Percentiles rank a stretch among this genome's conserved stretches.
Conservation (phyloP, 2,888 invertebrate species). For the Leuctra nigra region DNA sequence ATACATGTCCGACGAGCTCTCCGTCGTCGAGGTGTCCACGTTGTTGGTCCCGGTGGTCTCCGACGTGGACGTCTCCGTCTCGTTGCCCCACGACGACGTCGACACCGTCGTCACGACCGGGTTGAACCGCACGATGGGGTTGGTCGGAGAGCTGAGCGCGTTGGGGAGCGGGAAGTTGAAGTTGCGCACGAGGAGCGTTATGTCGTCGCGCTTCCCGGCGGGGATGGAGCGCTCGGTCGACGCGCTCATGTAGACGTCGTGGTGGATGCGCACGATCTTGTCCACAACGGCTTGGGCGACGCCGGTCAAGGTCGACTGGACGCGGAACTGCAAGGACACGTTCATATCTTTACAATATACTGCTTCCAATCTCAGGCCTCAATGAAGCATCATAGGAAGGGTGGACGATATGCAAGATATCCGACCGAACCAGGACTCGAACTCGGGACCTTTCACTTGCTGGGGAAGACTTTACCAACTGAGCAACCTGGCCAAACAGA, state of each 20-base stretch:
- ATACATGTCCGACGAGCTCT: constrained; percentile 39
- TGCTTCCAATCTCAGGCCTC: too few species aligned
- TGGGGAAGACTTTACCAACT: too few species aligned
- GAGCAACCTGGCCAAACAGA: too few species aligned
- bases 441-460: too few species aligned
- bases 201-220: constrained; percentile 64
- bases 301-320: constrained; percentile 68
- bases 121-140: constrained; percentile 52
- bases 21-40: constrained; percentile 38
- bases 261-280: constrained; percentile 75
- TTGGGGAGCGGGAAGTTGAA: constrained; percentile 74
- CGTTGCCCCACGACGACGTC: constrained; percentile 20
- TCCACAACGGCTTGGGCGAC: constrained; percentile 83
- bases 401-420: too few species aligned
- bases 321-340: constrained; percentile 55
- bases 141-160: constrained; percentile 45
- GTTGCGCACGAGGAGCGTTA: constrained; percentile 77
- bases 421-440: too few species aligned
- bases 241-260: constrained; percentile 61
- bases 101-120: constrained; percentile 48
- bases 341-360: too few species aligned
- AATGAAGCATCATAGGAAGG: too few species aligned
- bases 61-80: constrained; percentile 31
- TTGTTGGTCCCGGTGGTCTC: constrained; percentile 30
- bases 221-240: constrained; percentile 21